Evolutionary conservation across 2,113 vertebrate species (phyloP).

Genomic region (Cisticola juncidis): DNA sequence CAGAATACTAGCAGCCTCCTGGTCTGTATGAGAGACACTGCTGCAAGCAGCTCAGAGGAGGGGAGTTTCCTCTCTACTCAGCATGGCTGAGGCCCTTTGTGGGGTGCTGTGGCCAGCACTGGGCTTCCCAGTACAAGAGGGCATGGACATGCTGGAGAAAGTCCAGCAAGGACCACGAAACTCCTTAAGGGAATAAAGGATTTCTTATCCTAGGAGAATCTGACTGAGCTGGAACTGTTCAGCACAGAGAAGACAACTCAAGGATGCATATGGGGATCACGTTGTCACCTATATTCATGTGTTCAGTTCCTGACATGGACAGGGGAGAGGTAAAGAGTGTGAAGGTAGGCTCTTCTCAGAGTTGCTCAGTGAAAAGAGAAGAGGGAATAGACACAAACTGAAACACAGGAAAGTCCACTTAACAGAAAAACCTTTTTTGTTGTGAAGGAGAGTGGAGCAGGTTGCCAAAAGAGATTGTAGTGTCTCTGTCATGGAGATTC

Average conservation of each 20-base stretch:
- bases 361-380: background rate
- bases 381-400: background rate
- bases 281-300: background rate
- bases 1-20: background rate
- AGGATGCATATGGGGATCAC: background rate
- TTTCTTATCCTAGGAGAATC: background rate
- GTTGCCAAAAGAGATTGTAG: background rate
- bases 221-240: background rate
- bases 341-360: background rate
- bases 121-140: background rate
- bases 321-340: background rate
- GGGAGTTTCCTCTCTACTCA: background rate
- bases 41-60: background rate
- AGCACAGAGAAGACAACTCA: background rate
- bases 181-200: background rate
- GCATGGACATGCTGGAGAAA: background rate
- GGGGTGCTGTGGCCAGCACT: background rate
- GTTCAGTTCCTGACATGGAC: background rate
- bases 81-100: background rate
- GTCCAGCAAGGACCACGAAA: background rate
- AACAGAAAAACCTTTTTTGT: background rate
- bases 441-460: background rate
- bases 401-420: background rate
- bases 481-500: background rate
- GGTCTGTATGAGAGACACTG: background rate